A percentile compares a stretch with the other conserved stretches of the same genome.
phyloP scores from a whole-genome alignment of 1,140 invertebrate species.

The roundworm (Caenorhabditis elegans) region WBcel235 BX284603.4:11384501-11385000 shows the following conservation, averaged over 20 bases:
- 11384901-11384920: conserved; percentile 62
- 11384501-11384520: too few relatives aligned
- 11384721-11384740: conserved; percentile 55
- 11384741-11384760: conserved; percentile 66
- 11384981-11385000: conserved; percentile 65
- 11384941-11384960: conserved; percentile 63
- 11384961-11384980: conserved; percentile 65
- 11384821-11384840: conserved; percentile 63
- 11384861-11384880: conserved; percentile 56
- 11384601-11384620: too few relatives aligned
- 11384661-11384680: too few relatives aligned
- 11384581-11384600: too few relatives aligned
- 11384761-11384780: conserved; percentile 66
- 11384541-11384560: too few relatives aligned
- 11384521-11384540: too few relatives aligned
- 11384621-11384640: too few relatives aligned
- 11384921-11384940: conserved; percentile 66
- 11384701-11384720: conserved; percentile 13
- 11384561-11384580: too few relatives aligned
- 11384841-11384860: conserved; percentile 62
- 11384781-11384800: conserved; percentile 57
- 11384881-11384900: conserved; percentile 62
- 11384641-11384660: too few relatives aligned
- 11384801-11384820: conserved; percentile 64
- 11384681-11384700: too few relatives aligned